Percentiles rank a stretch among this genome's conserved stretches.
phyloP scores from a whole-genome alignment of 2,113 vertebrate genomes.

The Eclectus roratus region DNA sequence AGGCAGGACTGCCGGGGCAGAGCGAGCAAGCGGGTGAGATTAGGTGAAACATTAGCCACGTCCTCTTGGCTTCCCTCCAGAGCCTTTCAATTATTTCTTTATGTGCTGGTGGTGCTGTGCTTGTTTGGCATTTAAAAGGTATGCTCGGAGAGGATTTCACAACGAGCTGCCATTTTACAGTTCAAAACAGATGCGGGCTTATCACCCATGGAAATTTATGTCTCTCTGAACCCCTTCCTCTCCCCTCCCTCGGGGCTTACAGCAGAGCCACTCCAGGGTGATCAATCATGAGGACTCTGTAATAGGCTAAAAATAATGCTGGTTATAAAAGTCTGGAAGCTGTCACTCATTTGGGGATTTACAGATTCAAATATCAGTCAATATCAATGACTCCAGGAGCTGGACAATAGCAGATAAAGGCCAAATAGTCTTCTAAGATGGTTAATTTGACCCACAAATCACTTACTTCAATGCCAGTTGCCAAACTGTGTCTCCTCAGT shows the following conservation, averaged over 20 bases:
- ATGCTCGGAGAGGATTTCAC: conserved; percentile 69
- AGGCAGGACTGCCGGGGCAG: conserved; percentile 3
- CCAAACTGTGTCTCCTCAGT: neutral
- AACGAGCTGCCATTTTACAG: conserved; percentile 66
- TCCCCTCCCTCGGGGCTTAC: conserved; percentile 27
- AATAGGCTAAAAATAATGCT: conserved; percentile 73
- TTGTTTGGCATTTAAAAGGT: conserved; percentile 66
- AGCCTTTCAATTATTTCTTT: conserved; percentile 78
- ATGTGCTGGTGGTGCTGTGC: conserved; percentile 62
- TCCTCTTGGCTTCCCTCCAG: conserved; percentile 67
- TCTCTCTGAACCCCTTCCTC: conserved; percentile 24
- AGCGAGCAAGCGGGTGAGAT: conserved; percentile 48
- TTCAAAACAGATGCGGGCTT: conserved; percentile 68
- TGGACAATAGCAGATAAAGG: neutral
- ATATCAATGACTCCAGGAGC: neutral
- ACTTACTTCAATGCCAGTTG: neutral
- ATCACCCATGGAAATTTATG: conserved; percentile 60
- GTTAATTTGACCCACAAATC: neutral
- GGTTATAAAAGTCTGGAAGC: conserved; percentile 56
- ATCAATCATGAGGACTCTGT: conserved; percentile 64
- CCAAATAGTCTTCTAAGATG: neutral
- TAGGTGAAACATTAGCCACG: conserved; percentile 77
- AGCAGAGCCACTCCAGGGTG: conserved; percentile 35
- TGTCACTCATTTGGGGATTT: conserved; percentile 38
- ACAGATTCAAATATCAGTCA: conserved; percentile 17